Base-by-base conservation (phyloP, 2,113 vertebrate species). In the Pardalotus punctatus region DNA sequence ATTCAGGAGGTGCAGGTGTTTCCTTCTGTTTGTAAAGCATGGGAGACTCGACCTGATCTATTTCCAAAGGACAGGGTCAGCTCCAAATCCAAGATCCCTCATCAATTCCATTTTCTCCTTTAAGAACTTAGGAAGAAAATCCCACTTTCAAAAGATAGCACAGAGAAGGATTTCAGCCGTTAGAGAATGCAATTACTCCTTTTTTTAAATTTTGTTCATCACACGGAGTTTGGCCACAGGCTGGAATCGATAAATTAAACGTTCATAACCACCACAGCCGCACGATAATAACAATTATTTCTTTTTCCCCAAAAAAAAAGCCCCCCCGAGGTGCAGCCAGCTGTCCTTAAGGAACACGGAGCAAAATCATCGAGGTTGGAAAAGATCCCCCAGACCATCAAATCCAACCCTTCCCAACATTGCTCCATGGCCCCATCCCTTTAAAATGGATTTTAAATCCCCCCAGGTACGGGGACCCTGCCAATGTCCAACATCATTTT, bases 151-250 rank as follows among this genome's bases (percentile, higher is more conserved):
- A n/a, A 48, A 94, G 35, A 31, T 56, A 18, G 43, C 69, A 58
- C 42, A 83, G 69, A 84, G 54, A 70, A 92, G 45, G 14, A 50
- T 58, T 86, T 29, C 72, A 77, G 20, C 42, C 50, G 31, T 92
- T 95, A 95, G 35, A 92, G 42, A 51, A 85, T 11, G 29, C 62
- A 93, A 95, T 92, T 83, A 71, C 17, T 53, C 21, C 5, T 29
- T n/a, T 29, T 31, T 27, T 54, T 38, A 12, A 15, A 40, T 2
- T 13, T 28, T 61, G 2, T 19, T 71, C 53, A 22, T 81, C 20
- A 2, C 78, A 57, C 8, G 29, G 50, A 78, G n/a, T 56, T 70
- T 74, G 58, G 36, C 64, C 65, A 48, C 48, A 48, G 80, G 17
- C 87, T 74, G 82, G 10, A 58, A 60, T 57, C 38, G 17, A 40